Conservation (phyloP, 2,113 vertebrate genomes). For the Uropsilus gracilis region DNA sequence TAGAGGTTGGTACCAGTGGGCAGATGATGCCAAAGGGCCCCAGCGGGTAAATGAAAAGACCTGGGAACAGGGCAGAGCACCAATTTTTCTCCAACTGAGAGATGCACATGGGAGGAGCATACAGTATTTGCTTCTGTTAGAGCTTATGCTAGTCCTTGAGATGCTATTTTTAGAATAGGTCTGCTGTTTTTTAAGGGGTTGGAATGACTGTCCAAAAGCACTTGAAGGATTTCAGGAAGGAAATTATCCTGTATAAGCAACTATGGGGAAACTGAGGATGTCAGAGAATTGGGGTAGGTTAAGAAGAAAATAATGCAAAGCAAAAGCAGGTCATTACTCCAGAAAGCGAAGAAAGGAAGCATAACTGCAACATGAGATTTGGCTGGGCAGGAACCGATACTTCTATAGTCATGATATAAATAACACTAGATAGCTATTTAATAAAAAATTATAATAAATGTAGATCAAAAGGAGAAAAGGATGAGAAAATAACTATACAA, state of each 20-base stretch:
- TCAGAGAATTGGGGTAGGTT: not conserved
- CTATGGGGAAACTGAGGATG: not conserved
- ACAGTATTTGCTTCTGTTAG: not conserved
- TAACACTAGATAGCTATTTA: not conserved
- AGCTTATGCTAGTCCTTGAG: not conserved
- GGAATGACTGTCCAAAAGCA: not conserved
- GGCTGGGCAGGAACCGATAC: not conserved
- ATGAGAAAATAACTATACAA: not conserved
- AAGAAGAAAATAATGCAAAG: not conserved
- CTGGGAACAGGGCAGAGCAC: not conserved
- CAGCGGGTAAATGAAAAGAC: not conserved
- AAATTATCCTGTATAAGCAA: not conserved
- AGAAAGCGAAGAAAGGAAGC: slow-evolving; percentile 14
- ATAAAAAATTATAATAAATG: not conserved
- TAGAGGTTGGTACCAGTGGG: not conserved
- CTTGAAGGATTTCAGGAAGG: not conserved
- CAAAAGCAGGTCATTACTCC: slow-evolving; percentile 1
- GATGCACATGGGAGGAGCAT: fast-evolving
- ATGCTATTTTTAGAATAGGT: not conserved
- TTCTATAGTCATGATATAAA: not conserved
- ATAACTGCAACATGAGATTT: not conserved
- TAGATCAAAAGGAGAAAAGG: not conserved
- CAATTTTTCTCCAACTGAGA: not conserved
- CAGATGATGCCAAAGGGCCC: not conserved
- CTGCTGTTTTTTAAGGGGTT: not conserved